A percentile compares a stretch with the other conserved stretches of the same genome.
These are phyloP conservation scores for Pharmacophagus antenor DNA, from an alignment of 2,888 invertebrate genomes.

Conservation along the genomic window DNA sequence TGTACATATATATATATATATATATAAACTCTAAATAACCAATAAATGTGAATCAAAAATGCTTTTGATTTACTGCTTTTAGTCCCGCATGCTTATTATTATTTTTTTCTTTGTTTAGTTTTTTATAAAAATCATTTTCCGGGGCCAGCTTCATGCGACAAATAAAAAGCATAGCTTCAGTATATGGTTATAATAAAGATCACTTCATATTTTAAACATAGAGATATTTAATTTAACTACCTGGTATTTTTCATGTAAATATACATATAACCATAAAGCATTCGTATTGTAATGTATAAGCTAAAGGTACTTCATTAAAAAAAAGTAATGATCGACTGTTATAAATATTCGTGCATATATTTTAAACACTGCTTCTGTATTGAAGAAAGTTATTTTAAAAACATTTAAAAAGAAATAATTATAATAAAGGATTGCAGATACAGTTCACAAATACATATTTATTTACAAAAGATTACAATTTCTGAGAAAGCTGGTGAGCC, in stretches of 20 bases:
- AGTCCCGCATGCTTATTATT: slow-evolving; percentile 72
- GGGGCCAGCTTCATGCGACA: slow-evolving; percentile 59
- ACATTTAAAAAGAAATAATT: background rate
- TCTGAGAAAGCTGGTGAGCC: slow-evolving; percentile 51
- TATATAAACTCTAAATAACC: slow-evolving; percentile 65
- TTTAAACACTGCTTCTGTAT: background rate
- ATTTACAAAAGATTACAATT: background rate
- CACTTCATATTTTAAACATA: background rate
- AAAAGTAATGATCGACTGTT: too few relatives aligned
- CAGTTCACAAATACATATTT: too few relatives aligned
- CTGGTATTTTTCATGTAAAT: background rate
- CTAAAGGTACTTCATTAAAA: background rate
- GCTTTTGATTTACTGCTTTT: slow-evolving; percentile 78
- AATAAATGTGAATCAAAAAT: slow-evolving; percentile 75
- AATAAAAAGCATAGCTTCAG: slow-evolving; percentile 22
- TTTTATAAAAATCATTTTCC: slow-evolving; percentile 44
- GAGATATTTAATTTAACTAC: background rate
- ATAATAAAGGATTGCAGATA: too few relatives aligned
- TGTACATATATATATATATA: too few relatives aligned
- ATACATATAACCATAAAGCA: background rate
- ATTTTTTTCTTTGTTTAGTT: slow-evolving; percentile 47
- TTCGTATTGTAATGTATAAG: background rate
- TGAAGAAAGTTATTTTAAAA: background rate
- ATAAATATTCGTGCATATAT: background rate
- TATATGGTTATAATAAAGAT: background rate